Evolutionary conservation across 30 jellyfish, hydroid and myxozoan genomes (phyloP), one percentile per base, ranked within the genome.

Genomic region (Hydra vulgaris): DNA sequence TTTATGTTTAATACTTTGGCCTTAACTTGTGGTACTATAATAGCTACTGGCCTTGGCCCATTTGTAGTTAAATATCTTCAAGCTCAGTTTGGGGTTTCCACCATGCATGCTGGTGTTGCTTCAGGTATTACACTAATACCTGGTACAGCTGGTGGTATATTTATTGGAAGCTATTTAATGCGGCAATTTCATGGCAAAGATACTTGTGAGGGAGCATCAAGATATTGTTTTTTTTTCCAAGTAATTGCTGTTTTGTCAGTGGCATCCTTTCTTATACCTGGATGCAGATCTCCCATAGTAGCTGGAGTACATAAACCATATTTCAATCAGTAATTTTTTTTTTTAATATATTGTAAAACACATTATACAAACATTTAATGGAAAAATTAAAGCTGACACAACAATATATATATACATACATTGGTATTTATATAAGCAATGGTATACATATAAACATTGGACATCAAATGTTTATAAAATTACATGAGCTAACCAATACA

Each of bases 11-110:
- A 92, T 85, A 92, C 98, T 18, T 90, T 92, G 16, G 98, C 98
- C 0, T 55, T 92, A 81, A 74, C 98, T 0, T 86, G 92, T 72
- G 69, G 94, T 56, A 87, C 96, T 18, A 80, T 86, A 72, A 92
- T 92, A 17, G 96, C 98, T 20, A 92, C 98, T 21, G 98, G 98
- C 18, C 88, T 92, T n/a, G 98, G 98, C 24, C 98, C 98, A 0
- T 92, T 92, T 69, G 88, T 92, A 24, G 98, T 92, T 21, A 92
- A 92, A 79, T 92, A 92, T 83, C 85, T 92, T 8, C 96, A 92
- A 83, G 89, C 98, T 23, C 96, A 92, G 74, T 92, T 92, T 55
- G 98, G 98, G 16, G 93, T 90, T 17, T 80, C 96, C n/a, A 92
- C 94, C 26, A 82, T 95, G 76, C 55, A 79, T n/a, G 98, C 98